Evolutionary conservation across 2,888 invertebrate genomes (phyloP), one percentile per base, ranked within the genome.

Genomic region (Cerastis rubricosa): DNA sequence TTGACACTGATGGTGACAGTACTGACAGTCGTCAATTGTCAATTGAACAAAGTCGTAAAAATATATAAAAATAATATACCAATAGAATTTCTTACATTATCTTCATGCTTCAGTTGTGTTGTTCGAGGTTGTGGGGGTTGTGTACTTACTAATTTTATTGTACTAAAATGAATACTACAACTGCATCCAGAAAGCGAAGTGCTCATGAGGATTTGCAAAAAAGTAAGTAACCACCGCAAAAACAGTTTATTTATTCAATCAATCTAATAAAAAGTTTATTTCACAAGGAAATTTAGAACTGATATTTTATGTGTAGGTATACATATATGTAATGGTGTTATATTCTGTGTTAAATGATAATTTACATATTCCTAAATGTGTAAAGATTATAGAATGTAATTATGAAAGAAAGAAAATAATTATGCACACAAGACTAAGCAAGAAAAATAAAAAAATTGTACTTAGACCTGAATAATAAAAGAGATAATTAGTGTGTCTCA

Each of bases 101-200:
- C n/a, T 54, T n/a, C 64, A 64, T n/a, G 64, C 43, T 43, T 43
- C n/a, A 3, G 43, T 59, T 59, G 61, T 35, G 19, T 35, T 61
- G 59, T 61, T 57, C 11, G 59, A 19, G 29, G 19, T 61, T 19
- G 35, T 61, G n/a, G n/a, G 61, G 35, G 9, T 43, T 9, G 64
- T 64, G 25, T 35, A 35, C 35, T 35, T 43, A 67, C 17, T 71
- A 45, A 47, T 17, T 47, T 45, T 22, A 61, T 61, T 70, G 14
- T n/a, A n/a, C n/a, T 49, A 83, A 40, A 69, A 83, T 83, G 83
- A 83, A 69, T 59, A 54, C 69, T 65, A 66, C 12, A 43, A 63
- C 70, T 70, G 19, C 51, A 47, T 63, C 74, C 69, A 91, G 91
- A 84, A 93, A 90, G 63, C 87, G 91, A 29, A 89, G 90, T 47